Base-by-base conservation (phyloP, 2,113 vertebrate species). In the Indicator indicator region DNA sequence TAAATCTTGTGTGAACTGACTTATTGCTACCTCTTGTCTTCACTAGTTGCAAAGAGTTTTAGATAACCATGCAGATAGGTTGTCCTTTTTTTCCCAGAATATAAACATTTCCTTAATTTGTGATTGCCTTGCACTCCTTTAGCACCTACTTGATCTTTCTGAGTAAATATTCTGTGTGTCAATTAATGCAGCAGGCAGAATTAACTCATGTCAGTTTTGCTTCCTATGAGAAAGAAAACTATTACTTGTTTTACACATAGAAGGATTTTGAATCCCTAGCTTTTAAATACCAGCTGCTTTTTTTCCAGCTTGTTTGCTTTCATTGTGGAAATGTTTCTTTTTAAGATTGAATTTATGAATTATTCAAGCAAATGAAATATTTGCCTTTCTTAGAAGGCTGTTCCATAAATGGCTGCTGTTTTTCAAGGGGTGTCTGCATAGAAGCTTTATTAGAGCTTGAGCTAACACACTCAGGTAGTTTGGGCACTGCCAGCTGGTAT, bases 361-460 rank as follows among this genome's bases (percentile, higher is more conserved):
- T 77, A 87, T 93, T 95, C 85, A 94, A 71, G 70, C 54, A 94
- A 71, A 86, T 85, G 69, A 93, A 92, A 87, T 72, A 50, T 81
- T 94, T 95, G 60, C 75, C 83, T 81, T 82, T 58, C 65, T 77
- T 87, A 52, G 84, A 75, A 91, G 78, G 70, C 69, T 83, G 42
- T 82, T 60, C 42, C 82, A 48, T 64, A 81, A 67, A 64, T 23
- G 71, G 83, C 20, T 67, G 9, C 12, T 89, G 33, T 88, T 88
- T 71, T 69, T 42, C 71, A 77, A 64, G 60, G 16, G n/a, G 1
- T 32, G 50, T 60, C 84, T 75, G 44, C 19, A 14, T 38, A 67
- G 79, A 70, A 75, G 52, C 58, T 26, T 12, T 78, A 15, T 36
- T 68, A 52, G 46, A 72, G 65, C 48, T 85, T 62, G 36, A 21